Conservation (phyloP, 2,888 invertebrate species). For the Gibbula magus region DNA sequence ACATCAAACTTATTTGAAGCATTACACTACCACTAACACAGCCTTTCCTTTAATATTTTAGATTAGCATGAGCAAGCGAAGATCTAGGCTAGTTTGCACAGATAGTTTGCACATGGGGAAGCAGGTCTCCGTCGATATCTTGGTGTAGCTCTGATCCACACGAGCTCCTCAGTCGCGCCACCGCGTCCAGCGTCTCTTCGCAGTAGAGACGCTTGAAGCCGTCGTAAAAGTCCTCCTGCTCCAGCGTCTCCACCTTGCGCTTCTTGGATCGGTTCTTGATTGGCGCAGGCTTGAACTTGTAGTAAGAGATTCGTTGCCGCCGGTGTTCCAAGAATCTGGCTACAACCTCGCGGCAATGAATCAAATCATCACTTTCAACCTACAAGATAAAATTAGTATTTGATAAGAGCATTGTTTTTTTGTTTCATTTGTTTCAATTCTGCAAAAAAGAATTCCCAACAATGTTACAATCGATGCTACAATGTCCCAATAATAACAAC, state of each 20-base stretch:
- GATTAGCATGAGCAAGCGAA: no score
- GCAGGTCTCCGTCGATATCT: constrained; percentile 49
- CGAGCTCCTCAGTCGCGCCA: constrained; percentile 48
- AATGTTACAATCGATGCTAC: neutral
- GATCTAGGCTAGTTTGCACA: constrained; percentile 33
- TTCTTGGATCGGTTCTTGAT: constrained; percentile 59
- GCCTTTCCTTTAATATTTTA: neutral
- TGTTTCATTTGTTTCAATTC: neutral
- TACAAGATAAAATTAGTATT: constrained; percentile 37
- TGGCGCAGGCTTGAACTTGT: constrained; percentile 43
- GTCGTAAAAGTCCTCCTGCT: constrained; percentile 68
- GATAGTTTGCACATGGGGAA: constrained; percentile 36
- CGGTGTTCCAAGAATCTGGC: constrained; percentile 52
- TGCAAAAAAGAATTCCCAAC: neutral
- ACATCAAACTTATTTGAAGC: neutral
- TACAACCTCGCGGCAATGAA: constrained; percentile 66
- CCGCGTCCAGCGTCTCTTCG: constrained; percentile 51
- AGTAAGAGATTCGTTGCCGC: constrained; percentile 47
- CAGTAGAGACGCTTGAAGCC: constrained; percentile 72
- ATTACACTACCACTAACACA: neutral
- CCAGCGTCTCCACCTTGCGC: constrained; percentile 65
- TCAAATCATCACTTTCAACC: constrained; percentile 66
- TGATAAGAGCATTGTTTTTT: neutral
- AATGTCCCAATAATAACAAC: no score
- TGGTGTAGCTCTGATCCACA: constrained; percentile 64